These are phyloP conservation scores for Mimumesa dahlbomi DNA, from an alignment of 2,888 invertebrate species.

Conservation along the genomic window DNA sequence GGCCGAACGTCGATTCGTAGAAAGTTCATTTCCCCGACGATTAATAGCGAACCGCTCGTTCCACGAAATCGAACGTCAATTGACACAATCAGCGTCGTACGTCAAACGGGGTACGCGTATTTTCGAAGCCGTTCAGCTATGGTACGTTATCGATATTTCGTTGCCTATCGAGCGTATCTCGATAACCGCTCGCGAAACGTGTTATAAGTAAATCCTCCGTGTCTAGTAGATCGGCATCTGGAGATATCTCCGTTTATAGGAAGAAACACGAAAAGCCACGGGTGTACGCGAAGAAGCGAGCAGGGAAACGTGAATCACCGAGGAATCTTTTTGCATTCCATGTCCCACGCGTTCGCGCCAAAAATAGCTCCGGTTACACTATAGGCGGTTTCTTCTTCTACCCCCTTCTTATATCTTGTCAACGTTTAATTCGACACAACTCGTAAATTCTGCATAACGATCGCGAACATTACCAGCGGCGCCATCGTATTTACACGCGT, in stretches of 20 bases:
- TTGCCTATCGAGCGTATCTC: background rate
- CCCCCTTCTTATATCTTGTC: constrained; percentile 38
- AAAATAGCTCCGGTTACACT: constrained; percentile 59
- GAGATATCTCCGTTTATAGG: constrained; percentile 11
- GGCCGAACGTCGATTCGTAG: constrained; percentile 13
- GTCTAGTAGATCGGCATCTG: background rate
- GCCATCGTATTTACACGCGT: constrained; percentile 48
- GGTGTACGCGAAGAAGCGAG: constrained; percentile 10
- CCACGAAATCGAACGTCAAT: constrained; percentile 38
- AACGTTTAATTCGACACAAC: constrained; percentile 45
- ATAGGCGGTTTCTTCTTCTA: constrained; percentile 34
- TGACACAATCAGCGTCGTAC: constrained; percentile 14
- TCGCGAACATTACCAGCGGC: constrained; percentile 41
- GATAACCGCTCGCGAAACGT: background rate
- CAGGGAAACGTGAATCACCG: constrained; percentile 44
- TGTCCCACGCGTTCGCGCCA: constrained; percentile 54
- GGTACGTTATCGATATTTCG: background rate
- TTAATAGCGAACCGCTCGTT: constrained; percentile 33
- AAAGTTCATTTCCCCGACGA: constrained; percentile 13
- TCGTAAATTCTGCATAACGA: constrained; percentile 37
- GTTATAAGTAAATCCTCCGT: too few relatives aligned
- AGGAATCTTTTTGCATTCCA: constrained; percentile 41
- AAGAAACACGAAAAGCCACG: constrained; percentile 25
- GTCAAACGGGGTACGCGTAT: background rate
- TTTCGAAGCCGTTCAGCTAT: background rate